These are phyloP conservation scores for Phataginus tetradactyla DNA, from an alignment of 2,797 vertebrate species.

Conservation along the genomic window DNA sequence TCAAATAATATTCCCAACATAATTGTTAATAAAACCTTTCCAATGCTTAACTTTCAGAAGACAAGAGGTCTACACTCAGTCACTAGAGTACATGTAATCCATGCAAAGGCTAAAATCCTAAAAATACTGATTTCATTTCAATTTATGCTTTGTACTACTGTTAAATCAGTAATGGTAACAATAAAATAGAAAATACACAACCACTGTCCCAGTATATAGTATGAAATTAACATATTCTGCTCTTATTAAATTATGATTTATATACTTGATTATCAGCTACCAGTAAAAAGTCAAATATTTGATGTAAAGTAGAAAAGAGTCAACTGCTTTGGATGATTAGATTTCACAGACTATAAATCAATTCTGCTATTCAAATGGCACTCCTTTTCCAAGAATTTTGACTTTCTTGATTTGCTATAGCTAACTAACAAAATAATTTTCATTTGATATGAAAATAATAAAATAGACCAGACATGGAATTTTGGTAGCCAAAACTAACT, in stretches of 20 bases:
- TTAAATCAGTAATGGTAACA: neutral
- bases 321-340: constrained; percentile 2
- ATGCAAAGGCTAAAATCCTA: neutral
- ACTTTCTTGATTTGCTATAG: neutral
- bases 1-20: neutral
- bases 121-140: neutral
- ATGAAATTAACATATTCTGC: neutral
- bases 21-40: neutral
- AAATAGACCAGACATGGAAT: neutral
- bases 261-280: neutral
- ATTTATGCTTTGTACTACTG: neutral
- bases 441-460: neutral
- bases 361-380: neutral
- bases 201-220: neutral
- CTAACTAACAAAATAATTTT: constrained; percentile 12
- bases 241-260: neutral
- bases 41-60: constrained; percentile 20
- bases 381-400: neutral
- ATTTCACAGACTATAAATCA: neutral
- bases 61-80: neutral
- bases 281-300: neutral
- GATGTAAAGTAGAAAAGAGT: neutral
- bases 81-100: neutral
- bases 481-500: constrained; percentile 11
- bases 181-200: neutral